A percentile compares a stretch with the other conserved stretches of the same genome.
phyloP scores from a whole-genome alignment of 2,797 vertebrate species.

The Lagorchestes hirsutus region DNA sequence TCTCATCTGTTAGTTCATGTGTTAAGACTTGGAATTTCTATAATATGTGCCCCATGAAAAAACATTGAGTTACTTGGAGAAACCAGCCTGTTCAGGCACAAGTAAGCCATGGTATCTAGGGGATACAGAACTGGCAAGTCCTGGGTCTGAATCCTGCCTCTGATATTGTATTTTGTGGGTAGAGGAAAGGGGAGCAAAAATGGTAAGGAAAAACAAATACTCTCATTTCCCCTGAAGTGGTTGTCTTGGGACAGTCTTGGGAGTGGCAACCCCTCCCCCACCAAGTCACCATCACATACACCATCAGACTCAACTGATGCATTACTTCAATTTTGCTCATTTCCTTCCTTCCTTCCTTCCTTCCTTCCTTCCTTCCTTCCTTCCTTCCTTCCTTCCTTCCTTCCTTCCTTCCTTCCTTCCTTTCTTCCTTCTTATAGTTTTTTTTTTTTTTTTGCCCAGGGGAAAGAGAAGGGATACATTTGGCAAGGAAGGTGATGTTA shows the following conservation, averaged over 20 bases:
- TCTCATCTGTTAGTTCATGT: conserved; percentile 68
- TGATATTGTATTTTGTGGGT: too few species aligned
- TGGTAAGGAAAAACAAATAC: neutral
- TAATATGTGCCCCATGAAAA: conserved; percentile 27
- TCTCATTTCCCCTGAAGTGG: neutral
- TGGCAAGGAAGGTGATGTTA: neutral
- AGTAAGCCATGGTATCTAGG: neutral
- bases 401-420: too few species aligned
- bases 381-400: too few species aligned
- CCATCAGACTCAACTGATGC: neutral
- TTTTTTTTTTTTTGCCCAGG: neutral
- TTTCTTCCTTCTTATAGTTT: neutral
- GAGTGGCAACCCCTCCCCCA: neutral
- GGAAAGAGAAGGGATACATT: neutral
- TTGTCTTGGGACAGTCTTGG: neutral
- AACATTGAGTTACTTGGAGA: conserved; percentile 13
- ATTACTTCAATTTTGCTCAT: neutral
- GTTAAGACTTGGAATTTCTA: conserved; percentile 45
- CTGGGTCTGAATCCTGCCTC: too few species aligned
- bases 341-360: neutral
- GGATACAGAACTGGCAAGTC: conserved; percentile 11
- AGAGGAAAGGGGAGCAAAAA: neutral
- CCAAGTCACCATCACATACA: neutral
- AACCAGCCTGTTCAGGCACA: neutral
- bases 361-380: too few species aligned